phyloP scores from a whole-genome alignment of 2,888 invertebrate genomes.

The Chelonus formosanus region DNA sequence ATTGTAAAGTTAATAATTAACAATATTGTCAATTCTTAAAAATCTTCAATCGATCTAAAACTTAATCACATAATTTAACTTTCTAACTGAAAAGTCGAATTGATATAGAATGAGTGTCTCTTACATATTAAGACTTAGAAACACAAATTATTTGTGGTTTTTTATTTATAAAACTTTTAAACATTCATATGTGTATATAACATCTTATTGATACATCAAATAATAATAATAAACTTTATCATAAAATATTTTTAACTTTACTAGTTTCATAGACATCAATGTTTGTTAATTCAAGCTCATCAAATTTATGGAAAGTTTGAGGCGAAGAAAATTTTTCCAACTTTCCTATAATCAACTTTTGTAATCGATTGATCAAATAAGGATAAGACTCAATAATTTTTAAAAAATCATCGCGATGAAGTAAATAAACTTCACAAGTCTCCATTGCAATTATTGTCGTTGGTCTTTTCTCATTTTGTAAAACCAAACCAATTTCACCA shows the following conservation, averaged over 20 bases:
- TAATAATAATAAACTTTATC: not conserved
- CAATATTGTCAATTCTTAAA: no score
- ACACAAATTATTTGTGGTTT: no score
- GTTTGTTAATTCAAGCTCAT: constrained; percentile 1
- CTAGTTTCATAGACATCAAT: not conserved
- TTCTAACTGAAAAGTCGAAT: no score
- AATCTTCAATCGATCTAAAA: no score
- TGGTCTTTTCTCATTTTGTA: constrained; percentile 60
- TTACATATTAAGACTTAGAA: no score
- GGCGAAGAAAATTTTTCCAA: constrained; percentile 38
- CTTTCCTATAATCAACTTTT: constrained; percentile 51
- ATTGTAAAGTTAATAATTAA: no score
- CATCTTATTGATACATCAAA: not conserved
- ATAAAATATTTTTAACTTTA: not conserved
- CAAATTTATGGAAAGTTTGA: constrained; percentile 15
- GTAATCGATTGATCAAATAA: constrained; percentile 55
- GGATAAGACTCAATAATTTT: constrained; percentile 60
- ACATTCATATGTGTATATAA: no score
- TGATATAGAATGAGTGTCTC: no score
- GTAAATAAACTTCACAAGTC: constrained; percentile 62
- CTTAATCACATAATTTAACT: no score
- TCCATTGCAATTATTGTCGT: constrained; percentile 65
- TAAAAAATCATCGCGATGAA: constrained; percentile 61
- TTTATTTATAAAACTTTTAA: no score
- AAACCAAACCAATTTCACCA: constrained; percentile 65